A percentile compares a stretch with the other conserved stretches of the same genome.
Evolutionary conservation across 2,888 invertebrate genomes (phyloP).

Genomic region (Ochropacha duplaris): DNA sequence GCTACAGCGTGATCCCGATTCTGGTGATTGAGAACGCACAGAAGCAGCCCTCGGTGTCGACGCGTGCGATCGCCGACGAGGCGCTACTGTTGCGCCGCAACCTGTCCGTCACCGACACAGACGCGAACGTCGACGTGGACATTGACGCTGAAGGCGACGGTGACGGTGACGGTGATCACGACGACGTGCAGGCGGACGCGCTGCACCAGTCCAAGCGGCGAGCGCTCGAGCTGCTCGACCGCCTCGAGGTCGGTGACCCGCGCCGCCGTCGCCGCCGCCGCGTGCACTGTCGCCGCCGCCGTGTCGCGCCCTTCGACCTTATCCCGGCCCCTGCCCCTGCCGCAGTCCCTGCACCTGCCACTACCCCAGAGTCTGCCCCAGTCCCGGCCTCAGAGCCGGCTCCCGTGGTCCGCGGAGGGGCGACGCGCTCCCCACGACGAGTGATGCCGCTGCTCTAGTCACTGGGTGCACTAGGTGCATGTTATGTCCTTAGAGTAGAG

Average conservation of each 20-base stretch:
- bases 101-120: not conserved
- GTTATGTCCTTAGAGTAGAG: no score
- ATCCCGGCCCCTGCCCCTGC: slow-evolving; percentile 1
- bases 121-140: not conserved
- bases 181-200: slow-evolving; percentile 1
- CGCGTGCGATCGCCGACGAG: not conserved
- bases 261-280: not conserved
- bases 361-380: not conserved
- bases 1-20: not conserved
- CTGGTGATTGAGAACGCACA: not conserved
- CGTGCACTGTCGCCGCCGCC: slow-evolving; percentile 12
- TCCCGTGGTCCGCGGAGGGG: slow-evolving; percentile 1
- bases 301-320: not conserved
- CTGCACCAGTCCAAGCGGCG: not conserved
- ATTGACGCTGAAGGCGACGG: not conserved
- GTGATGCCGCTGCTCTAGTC: slow-evolving; percentile 9
- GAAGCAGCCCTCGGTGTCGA: not conserved
- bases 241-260: not conserved
- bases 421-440: slow-evolving; percentile 1
- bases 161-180: slow-evolving; percentile 1
- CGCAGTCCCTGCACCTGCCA: slow-evolving; percentile 10
- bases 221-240: not conserved
- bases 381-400: not conserved
- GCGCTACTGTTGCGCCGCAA: no score
- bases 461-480: not conserved